Percentiles rank a stretch among this genome's conserved stretches.
Conservation (phyloP, 2,113 vertebrate genomes). For the Carlito syrichta region DNA sequence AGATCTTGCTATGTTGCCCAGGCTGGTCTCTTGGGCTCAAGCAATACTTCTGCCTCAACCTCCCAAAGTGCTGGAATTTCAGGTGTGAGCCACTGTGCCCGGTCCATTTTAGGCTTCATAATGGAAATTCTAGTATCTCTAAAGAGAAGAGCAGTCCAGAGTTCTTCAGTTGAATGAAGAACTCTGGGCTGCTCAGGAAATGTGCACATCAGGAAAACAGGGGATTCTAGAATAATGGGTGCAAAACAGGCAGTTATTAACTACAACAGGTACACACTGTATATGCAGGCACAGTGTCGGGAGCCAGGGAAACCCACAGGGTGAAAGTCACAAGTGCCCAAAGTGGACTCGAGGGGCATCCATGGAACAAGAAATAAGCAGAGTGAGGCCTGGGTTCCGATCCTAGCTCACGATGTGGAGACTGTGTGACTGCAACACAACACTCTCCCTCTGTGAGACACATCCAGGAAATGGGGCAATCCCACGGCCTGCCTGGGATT, state of each 20-base stretch:
- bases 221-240: no score
- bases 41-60: no score
- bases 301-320: not conserved
- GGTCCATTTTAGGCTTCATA: not conserved
- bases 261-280: fast-evolving
- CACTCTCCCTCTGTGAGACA: fast-evolving
- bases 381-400: not conserved
- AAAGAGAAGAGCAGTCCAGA: not conserved
- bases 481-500: not conserved
- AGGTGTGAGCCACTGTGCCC: no score
- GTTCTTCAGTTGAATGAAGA: not conserved
- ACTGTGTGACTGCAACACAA: fast-evolving
- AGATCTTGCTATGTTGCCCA: no score
- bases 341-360: fast-evolving
- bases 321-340: fast-evolving
- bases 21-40: no score
- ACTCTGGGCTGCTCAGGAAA: not conserved
- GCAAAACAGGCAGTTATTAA: no score
- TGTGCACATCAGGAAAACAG: no score
- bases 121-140: not conserved
- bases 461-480: fast-evolving
- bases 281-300: not conserved
- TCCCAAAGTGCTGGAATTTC: no score
- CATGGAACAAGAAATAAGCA: not conserved
- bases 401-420: fast-evolving